These are phyloP conservation scores for Callyntrura guangdongensis DNA, from an alignment of 2,888 invertebrate species.

Conservation along the genomic window DNA sequence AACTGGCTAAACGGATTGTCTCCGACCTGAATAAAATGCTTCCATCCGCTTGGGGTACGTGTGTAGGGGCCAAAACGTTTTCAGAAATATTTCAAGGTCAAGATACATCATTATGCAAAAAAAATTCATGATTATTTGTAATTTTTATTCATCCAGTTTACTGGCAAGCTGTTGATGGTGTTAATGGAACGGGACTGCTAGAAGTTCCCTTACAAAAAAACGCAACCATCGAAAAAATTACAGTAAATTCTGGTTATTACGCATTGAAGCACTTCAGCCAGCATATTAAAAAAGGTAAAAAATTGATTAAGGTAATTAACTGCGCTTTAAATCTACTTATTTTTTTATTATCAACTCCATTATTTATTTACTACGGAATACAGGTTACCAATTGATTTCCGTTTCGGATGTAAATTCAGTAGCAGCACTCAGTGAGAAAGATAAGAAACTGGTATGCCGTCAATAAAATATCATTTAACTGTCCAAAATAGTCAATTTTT, in stretches of 20 bases:
- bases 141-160: slow-evolving; percentile 80
- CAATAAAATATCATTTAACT: too few species aligned
- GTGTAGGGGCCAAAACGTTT: not conserved
- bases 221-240: slow-evolving; percentile 73
- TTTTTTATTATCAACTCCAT: not conserved
- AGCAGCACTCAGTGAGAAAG: too few species aligned
- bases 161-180: slow-evolving; percentile 83
- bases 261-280: slow-evolving; percentile 83
- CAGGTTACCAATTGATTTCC: slow-evolving; percentile 78
- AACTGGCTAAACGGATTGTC: slow-evolving; percentile 81
- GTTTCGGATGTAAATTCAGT: slow-evolving; percentile 78
- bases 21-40: slow-evolving; percentile 79
- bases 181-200: slow-evolving; percentile 82
- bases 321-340: too few species aligned
- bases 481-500: too few species aligned
- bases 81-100: not conserved
- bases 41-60: slow-evolving; percentile 84
- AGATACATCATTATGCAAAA: not conserved
- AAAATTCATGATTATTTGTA: not conserved
- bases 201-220: slow-evolving; percentile 79
- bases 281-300: slow-evolving; percentile 81
- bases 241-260: slow-evolving; percentile 82
- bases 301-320: not conserved
- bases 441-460: too few species aligned
- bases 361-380: not conserved